Base-by-base conservation (phyloP, 2,888 invertebrate species). In the Rhagonycha lutea region DNA sequence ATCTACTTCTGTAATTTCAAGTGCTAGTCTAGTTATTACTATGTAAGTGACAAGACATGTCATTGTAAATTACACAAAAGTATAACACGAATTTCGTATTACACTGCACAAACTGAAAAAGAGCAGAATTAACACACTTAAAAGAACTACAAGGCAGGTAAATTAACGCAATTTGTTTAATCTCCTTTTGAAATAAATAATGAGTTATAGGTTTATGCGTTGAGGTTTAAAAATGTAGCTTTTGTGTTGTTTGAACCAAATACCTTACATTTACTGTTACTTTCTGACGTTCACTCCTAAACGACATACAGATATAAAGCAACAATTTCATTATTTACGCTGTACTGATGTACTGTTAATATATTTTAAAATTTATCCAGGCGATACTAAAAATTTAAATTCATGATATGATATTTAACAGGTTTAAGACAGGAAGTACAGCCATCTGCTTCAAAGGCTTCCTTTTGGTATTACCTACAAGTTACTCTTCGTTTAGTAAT, bases 401-500 rank as follows among this genome's bases (percentile, higher is more conserved):
- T 65, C 63, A 65, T 24, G 26, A 65, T 65, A 65, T 65, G 63
- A 65, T 65, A n/a, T 65, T 12, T 23, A 65, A 24, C 63, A 65
- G n/a, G 26, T n/a, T 65, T 65, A 24, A 47, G 7, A 24, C 63
- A 65, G 63, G 63, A 65, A 65, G 63, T 65, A 18, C 63, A 26
- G 5, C 11, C 10, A 23, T 24, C 23, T 14, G 23, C n/a, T 24
- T 24, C 23, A 26, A 24, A 24, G 63, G 18, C 23, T 24, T 65
- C 23, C 63, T 18, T 65, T 23, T 26, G 63, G 63, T 65, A 24
- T 24, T 18, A n/a, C n/a, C n/a, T n/a, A 26, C 26, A 47, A 65
- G 24, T 65, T 65, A 65, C 24, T 65, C 63, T n/a, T 24, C 63
- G n/a, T 65, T 65, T 65, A 65, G 63, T 65, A 65, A 24, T 65